phyloP scores from a whole-genome alignment of 2,888 invertebrate genomes.

The Anthophora plumipes region DNA sequence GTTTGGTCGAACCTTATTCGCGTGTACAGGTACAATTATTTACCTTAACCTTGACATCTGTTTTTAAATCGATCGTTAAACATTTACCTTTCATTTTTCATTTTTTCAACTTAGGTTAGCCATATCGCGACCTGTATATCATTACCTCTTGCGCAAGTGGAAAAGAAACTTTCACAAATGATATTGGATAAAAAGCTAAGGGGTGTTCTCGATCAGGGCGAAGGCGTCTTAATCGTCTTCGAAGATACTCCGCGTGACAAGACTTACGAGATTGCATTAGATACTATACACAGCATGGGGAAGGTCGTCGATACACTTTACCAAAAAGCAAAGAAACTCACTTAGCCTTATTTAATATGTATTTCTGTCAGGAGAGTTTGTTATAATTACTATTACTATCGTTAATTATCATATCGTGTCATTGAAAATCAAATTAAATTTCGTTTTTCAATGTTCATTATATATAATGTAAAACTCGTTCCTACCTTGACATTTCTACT shows the following conservation, averaged over 20 bases:
- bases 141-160: conserved; percentile 95
- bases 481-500: conserved; percentile 23
- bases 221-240: conserved; percentile 98
- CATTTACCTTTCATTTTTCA: background rate
- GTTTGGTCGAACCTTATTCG: conserved; percentile 99
- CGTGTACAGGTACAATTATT: conserved; percentile 90
- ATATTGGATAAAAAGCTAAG: conserved; percentile 99
- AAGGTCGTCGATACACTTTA: conserved; percentile 99
- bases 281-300: conserved; percentile 99
- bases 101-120: conserved; percentile 86
- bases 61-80: background rate
- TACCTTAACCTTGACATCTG: fast-evolving
- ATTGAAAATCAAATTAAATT: conserved; percentile 36
- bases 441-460: conserved; percentile 26
- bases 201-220: conserved; percentile 99
- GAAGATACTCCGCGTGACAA: conserved; percentile 97
- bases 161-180: conserved; percentile 99
- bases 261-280: conserved; percentile 98
- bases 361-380: conserved; percentile 79
- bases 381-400: conserved; percentile 78
- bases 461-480: conserved; percentile 20
- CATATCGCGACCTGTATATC: conserved; percentile 97
- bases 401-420: conserved; percentile 63
- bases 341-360: conserved; percentile 87
- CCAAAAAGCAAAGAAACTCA: conserved; percentile 99